Evolutionary conservation across 2,888 invertebrate species (phyloP), one percentile per base, ranked within the genome.

Genomic region (Sinopyrophorus schimmeli): DNA sequence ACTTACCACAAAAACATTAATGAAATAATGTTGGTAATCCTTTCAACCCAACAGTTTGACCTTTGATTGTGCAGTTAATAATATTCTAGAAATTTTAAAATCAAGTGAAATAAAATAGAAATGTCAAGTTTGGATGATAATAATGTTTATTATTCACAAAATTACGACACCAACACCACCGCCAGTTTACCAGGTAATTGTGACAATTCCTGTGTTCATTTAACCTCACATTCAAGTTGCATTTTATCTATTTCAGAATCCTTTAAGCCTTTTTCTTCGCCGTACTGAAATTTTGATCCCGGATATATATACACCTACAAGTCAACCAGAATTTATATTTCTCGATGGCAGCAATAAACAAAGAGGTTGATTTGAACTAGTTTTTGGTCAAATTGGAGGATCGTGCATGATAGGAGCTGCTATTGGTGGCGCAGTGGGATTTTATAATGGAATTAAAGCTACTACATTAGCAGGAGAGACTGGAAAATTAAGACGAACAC

Each of bases 211-310:
- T 4, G 20, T 21, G 14, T 20, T 14, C 34, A 43, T 17, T 12
- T 61, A 57, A 60, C 60, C 55, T 58, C 53, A 60, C n/a, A n/a
- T n/a, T n/a, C n/a, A n/a, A n/a, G n/a, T n/a, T n/a, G n/a, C 16
- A 17, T 11, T 17, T 28, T 11, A 28, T 5, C 20, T 39, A 28
- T 62, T 56, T 10, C 23, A 70, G 70, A 64, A 20, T 55, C 56
- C 20, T 67, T 65, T 52, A 69, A 65, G 54, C 64, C 68, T 6
- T 72, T 73, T 49, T 64, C 72, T 23, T 86, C 86, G 9, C 96
- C 96, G 0, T 96, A 94, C 72, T 78, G 96, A 65, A 95, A 94
- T 76, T 92, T 92, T 74, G 93, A 96, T 74, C 92, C 95, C 10
- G 80, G 86, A 34, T 89, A 89, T 69, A 78, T 94, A n/a, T n/a